Evolutionary conservation across 2,797 vertebrate species (phyloP).

Genomic region (Takifugu ocellatus): DNA sequence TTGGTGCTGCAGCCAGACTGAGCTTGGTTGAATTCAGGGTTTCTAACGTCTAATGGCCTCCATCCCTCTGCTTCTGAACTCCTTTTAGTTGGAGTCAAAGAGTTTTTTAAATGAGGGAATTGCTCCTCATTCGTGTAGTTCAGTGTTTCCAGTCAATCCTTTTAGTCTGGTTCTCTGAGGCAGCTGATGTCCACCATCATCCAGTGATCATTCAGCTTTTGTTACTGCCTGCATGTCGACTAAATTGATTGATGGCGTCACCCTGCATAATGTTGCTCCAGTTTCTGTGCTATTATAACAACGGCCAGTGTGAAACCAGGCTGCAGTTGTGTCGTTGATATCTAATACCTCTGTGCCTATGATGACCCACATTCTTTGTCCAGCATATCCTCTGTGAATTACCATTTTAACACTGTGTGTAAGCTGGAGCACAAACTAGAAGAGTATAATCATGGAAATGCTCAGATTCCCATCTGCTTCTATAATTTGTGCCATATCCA

Average conservation of each 20-base stretch:
- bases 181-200: neutral
- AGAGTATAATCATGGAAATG: too few species aligned
- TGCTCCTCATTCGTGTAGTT: constrained; percentile 14
- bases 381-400: neutral
- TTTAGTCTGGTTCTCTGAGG: constrained; percentile 14
- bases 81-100: too few species aligned
- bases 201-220: constrained; percentile 5
- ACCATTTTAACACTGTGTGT: neutral
- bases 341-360: constrained; percentile 24
- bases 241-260: neutral
- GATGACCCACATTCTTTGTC: constrained; percentile 45
- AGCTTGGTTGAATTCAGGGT: neutral
- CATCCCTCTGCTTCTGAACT: neutral
- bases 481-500: too few species aligned
- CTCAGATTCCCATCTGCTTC: too few species aligned
- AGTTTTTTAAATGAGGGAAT: constrained; percentile 4
- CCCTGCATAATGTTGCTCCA: constrained; percentile 5
- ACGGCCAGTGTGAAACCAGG: constrained; percentile 42
- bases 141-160: constrained; percentile 7
- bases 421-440: too few species aligned
- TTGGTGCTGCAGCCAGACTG: neutral
- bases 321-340: constrained; percentile 24
- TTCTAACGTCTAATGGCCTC: neutral
- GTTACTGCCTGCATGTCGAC: constrained; percentile 2
- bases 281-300: constrained; percentile 35